phyloP scores from a whole-genome alignment of 2,113 vertebrate genomes.

The Salvator merianae region DNA sequence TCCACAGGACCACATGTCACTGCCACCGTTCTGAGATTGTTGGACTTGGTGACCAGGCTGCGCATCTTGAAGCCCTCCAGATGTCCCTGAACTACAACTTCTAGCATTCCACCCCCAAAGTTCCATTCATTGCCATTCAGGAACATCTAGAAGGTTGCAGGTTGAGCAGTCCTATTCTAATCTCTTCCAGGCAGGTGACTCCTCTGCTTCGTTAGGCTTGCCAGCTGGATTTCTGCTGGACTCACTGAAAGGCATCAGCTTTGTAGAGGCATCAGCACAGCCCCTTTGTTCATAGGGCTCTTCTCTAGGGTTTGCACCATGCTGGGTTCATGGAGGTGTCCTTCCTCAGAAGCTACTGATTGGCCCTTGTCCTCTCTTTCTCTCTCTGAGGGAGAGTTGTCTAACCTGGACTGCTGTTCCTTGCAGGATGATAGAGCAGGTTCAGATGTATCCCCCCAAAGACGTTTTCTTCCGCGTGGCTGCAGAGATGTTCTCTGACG shows the following conservation, averaged over 20 bases:
- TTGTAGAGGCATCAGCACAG: background rate
- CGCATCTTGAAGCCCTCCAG: too few species aligned
- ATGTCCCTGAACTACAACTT: too few species aligned
- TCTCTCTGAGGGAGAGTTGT: background rate
- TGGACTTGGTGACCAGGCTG: background rate
- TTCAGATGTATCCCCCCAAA: slow-evolving; percentile 71
- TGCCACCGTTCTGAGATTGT: background rate
- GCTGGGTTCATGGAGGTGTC: background rate
- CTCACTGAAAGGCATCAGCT: background rate
- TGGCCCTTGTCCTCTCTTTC: too few species aligned
- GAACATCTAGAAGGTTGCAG: too few species aligned
- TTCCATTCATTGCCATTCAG: too few species aligned
- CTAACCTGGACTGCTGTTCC: background rate
- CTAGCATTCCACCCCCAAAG: too few species aligned
- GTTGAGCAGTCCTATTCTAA: background rate
- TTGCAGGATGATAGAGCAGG: slow-evolving; percentile 82
- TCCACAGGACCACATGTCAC: too few species aligned
- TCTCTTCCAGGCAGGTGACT: too few species aligned
- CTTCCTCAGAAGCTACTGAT: background rate
- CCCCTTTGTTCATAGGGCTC: background rate
- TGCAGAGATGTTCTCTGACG: slow-evolving; percentile 86
- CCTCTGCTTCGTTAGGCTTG: background rate
- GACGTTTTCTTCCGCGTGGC: slow-evolving; percentile 87
- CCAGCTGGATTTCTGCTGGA: background rate
- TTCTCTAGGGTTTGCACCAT: background rate